Percentiles rank a stretch among this genome's conserved stretches.
Evolutionary conservation across 2,113 vertebrate genomes (phyloP).

Genomic region (Oryzias woworae): DNA sequence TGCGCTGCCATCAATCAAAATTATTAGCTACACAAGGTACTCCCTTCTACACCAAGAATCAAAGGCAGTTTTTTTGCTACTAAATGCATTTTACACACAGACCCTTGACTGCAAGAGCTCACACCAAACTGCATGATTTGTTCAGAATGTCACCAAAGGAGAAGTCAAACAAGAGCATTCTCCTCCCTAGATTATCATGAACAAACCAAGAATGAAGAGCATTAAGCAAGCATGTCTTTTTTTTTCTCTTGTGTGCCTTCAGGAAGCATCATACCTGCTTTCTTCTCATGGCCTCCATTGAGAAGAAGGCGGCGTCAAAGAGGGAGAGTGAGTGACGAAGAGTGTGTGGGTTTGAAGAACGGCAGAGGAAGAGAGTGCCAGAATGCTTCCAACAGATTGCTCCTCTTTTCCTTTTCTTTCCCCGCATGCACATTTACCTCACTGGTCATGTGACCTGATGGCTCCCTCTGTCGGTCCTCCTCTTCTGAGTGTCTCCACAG

Average conservation of each 20-base stretch:
- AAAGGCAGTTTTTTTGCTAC: conserved; percentile 20
- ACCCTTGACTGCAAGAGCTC: conserved; percentile 27
- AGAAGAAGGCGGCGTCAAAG: conserved; percentile 62
- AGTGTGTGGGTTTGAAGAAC: conserved; percentile 21
- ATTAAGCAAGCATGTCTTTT: conserved; percentile 49
- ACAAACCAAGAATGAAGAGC: conserved; percentile 33
- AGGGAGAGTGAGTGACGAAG: conserved; percentile 27
- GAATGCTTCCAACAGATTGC: conserved; percentile 72
- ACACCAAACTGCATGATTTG: conserved; percentile 16
- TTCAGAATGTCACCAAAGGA: background rate
- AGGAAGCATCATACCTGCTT: conserved; percentile 82
- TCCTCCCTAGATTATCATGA: conserved; percentile 38
- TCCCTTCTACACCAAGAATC: conserved; percentile 15
- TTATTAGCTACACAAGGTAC: conserved; percentile 10
- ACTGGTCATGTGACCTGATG: conserved; percentile 73
- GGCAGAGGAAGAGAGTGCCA: conserved; percentile 28
- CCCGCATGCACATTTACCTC: conserved; percentile 75
- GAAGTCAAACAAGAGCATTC: conserved; percentile 2
- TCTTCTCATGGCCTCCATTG: conserved; percentile 76
- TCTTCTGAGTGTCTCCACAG: conserved; percentile 64
- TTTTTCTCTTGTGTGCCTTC: conserved; percentile 43
- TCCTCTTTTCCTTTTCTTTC: conserved; percentile 72
- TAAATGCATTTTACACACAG: conserved; percentile 1
- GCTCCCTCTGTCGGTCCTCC: conserved; percentile 79
- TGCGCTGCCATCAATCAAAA: conserved; percentile 4